Evolutionary conservation across 2,113 vertebrate species (phyloP).

Genomic region (Macquaria ambigua): DNA sequence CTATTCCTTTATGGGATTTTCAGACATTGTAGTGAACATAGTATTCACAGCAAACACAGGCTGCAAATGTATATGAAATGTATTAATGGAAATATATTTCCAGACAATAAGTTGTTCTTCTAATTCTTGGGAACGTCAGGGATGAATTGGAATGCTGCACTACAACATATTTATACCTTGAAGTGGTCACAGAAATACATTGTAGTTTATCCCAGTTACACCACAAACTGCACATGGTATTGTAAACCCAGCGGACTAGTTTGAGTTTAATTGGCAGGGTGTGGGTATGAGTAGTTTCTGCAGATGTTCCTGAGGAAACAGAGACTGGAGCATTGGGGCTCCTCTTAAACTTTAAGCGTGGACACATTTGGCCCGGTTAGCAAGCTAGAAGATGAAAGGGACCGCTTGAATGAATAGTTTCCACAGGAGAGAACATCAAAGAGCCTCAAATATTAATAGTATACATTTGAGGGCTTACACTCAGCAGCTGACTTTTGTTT

Average conservation of each 20-base stretch:
- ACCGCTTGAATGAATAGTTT: constrained; percentile 57
- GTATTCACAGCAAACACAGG: neutral
- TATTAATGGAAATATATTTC: neutral
- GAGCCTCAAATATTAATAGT: constrained; percentile 58
- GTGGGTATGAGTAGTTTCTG: constrained; percentile 25
- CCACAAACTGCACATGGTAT: constrained; percentile 16
- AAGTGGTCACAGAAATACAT: constrained; percentile 3
- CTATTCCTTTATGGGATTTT: neutral
- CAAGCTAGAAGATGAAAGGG: constrained; percentile 64
- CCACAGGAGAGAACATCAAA: constrained; percentile 72
- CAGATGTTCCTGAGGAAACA: constrained; percentile 37
- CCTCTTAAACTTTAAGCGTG: constrained; percentile 61
- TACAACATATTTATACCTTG: neutral
- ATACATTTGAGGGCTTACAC: constrained; percentile 36
- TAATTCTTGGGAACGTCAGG: neutral
- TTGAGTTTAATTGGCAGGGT: constrained; percentile 34
- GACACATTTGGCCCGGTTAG: constrained; percentile 60
- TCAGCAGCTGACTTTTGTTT: constrained; percentile 61
- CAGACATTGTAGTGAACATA: neutral
- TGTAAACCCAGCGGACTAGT: constrained; percentile 15
- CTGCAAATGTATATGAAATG: neutral
- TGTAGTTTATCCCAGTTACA: constrained; percentile 13
- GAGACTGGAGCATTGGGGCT: constrained; percentile 20
- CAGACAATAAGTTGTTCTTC: neutral
- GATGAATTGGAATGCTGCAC: neutral